Evolutionary conservation across 2,797 vertebrate genomes (phyloP).

Genomic region (Lemur catta): DNA sequence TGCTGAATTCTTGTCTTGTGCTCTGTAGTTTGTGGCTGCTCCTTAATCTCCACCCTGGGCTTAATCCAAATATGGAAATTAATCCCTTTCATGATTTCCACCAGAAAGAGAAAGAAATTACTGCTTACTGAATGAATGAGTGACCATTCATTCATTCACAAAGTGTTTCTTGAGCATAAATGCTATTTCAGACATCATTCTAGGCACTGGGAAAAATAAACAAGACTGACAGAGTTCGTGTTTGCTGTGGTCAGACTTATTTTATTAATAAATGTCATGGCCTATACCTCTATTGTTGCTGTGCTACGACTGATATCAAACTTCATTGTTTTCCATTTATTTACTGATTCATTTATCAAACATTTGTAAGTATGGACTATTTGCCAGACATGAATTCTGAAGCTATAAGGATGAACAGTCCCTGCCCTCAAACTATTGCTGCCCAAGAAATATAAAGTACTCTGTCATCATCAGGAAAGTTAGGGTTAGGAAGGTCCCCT

Average conservation of each 20-base stretch:
- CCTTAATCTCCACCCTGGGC: background rate
- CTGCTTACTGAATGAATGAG: background rate
- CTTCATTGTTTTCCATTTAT: background rate
- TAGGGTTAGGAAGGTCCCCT: background rate
- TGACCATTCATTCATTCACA: background rate
- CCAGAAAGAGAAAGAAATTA: background rate
- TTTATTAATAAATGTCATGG: background rate
- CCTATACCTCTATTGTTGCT: background rate
- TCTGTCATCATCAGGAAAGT: background rate
- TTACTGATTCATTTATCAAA: background rate
- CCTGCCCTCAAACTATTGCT: background rate
- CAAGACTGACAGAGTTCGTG: background rate
- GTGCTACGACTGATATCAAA: background rate
- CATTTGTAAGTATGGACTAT: background rate
- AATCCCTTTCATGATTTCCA: background rate
- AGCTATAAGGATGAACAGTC: background rate
- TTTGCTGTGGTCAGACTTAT: background rate
- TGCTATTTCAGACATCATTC: background rate
- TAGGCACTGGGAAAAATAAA: background rate
- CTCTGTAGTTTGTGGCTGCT: background rate
- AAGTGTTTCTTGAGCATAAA: background rate
- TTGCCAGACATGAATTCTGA: background rate
- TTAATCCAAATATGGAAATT: background rate
- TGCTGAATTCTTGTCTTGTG: background rate
- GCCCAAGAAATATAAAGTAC: background rate